Evolutionary conservation across 2,113 vertebrate species (phyloP).

Genomic region (Phocoena phocoena): DNA sequence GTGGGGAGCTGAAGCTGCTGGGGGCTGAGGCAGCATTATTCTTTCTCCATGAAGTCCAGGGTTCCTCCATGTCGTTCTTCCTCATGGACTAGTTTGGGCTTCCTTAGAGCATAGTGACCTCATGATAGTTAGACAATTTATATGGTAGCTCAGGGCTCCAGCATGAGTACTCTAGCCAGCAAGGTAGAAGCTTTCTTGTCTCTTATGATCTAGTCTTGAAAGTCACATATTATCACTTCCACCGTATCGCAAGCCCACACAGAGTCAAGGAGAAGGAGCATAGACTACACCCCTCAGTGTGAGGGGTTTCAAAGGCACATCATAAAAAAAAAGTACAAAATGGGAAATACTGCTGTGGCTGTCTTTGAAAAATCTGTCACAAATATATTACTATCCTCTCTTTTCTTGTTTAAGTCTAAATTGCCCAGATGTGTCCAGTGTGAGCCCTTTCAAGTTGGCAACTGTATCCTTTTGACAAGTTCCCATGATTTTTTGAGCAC

Average conservation of each 20-base stretch:
- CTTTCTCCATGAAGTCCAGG: background rate
- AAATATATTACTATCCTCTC: background rate
- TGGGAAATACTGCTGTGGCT: background rate
- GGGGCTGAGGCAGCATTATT: background rate
- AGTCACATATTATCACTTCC: background rate
- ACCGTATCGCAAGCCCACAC: too few relatives aligned
- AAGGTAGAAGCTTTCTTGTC: background rate
- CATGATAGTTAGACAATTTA: background rate
- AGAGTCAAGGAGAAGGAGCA: background rate
- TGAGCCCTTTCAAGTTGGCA: background rate
- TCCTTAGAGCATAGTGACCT: background rate
- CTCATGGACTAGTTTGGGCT: background rate
- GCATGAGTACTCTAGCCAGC: background rate
- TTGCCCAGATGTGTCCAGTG: background rate
- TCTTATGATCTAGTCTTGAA: background rate
- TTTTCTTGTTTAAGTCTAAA: background rate
- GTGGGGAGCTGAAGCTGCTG: too few relatives aligned
- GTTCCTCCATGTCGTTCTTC: background rate
- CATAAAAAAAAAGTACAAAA: background rate
- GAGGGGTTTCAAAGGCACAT: background rate
- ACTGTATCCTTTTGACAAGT: background rate
- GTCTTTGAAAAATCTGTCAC: constrained; percentile 9
- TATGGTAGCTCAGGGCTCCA: background rate
- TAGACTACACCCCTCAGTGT: background rate
- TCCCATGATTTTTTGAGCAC: background rate